phyloP scores from a whole-genome alignment of 1,140 invertebrate genomes.

The Micrasema longulum region DNA sequence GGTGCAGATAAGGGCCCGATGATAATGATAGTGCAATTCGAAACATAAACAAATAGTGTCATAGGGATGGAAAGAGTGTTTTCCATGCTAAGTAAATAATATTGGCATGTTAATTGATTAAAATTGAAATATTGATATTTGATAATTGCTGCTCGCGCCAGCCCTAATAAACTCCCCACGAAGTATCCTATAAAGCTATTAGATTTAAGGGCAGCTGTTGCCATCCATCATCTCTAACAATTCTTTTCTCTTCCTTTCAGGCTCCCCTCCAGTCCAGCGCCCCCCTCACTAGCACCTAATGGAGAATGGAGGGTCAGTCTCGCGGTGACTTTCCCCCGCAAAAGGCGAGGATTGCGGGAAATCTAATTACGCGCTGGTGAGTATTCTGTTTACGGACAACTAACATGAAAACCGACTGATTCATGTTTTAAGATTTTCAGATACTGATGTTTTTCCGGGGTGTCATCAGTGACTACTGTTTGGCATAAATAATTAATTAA shows the following conservation, averaged over 20 bases:
- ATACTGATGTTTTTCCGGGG: neutral
- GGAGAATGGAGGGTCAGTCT: slow-evolving; percentile 31
- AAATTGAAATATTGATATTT: too few relatives aligned
- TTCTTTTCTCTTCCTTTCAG: slow-evolving; percentile 42
- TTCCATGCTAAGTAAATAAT: too few relatives aligned
- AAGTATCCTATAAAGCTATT: slow-evolving; percentile 47
- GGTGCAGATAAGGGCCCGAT: too few relatives aligned
- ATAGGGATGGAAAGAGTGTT: too few relatives aligned
- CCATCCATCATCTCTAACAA: slow-evolving; percentile 49
- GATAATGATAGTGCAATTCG: too few relatives aligned
- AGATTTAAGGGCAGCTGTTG: slow-evolving; percentile 49
- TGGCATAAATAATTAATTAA: too few relatives aligned
- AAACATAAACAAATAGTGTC: too few relatives aligned
- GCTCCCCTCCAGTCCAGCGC: neutral
- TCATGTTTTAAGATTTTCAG: neutral
- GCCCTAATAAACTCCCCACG: neutral
- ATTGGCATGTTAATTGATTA: too few relatives aligned
- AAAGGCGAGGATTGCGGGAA: neutral
- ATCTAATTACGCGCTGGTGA: neutral
- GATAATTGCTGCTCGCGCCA: neutral
- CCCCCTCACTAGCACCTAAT: slow-evolving; percentile 1
- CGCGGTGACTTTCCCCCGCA: neutral
- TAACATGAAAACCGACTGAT: too few relatives aligned
- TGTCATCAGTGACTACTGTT: neutral
- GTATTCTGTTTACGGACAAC: neutral